These are phyloP conservation scores for Papilio glaucus DNA, from an alignment of 1,140 invertebrate genomes.

Conservation along the genomic window DNA sequence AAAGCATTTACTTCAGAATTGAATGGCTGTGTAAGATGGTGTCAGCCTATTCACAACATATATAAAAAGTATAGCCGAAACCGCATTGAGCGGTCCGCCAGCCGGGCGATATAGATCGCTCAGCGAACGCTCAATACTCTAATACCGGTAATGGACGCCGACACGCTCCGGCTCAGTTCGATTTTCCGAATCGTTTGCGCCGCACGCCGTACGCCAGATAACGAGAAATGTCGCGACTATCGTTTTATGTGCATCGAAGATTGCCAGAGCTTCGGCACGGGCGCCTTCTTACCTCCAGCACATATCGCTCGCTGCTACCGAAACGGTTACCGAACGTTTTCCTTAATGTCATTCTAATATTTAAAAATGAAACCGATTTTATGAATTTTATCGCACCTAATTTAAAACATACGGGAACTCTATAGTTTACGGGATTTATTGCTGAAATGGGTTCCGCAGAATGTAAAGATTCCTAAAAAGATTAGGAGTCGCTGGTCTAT, in stretches of 20 bases:
- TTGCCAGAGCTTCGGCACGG: slow-evolving; percentile 37
- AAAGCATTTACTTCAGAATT: neutral
- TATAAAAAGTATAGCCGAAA: slow-evolving; percentile 25
- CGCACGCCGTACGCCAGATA: slow-evolving; percentile 56
- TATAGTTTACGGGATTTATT: neutral
- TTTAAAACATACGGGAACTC: neutral
- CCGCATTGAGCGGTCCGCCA: neutral
- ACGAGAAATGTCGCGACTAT: slow-evolving; percentile 68
- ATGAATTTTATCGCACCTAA: neutral
- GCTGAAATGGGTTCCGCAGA: neutral
- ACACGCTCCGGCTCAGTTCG: slow-evolving; percentile 60
- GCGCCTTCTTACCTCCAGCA: slow-evolving; percentile 29
- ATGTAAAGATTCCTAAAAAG: neutral
- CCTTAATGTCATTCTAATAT: slow-evolving; percentile 17
- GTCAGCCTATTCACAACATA: slow-evolving; percentile 2
- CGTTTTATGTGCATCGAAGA: slow-evolving; percentile 60
- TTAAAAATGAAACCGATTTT: slow-evolving; percentile 1
- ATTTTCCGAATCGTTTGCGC: slow-evolving; percentile 77
- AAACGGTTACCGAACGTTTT: slow-evolving; percentile 10
- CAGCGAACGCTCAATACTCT: slow-evolving; percentile 61
- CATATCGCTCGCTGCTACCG: neutral
- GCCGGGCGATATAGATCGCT: slow-evolving; percentile 41
- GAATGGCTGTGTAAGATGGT: slow-evolving; percentile 9
- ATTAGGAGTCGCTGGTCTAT: neutral
- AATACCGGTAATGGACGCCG: slow-evolving; percentile 77